Percentiles rank a stretch among this genome's conserved stretches.
Evolutionary conservation across 1,140 invertebrate species (phyloP).

Genomic region (Hermatobates lingyangjiaoensis): DNA sequence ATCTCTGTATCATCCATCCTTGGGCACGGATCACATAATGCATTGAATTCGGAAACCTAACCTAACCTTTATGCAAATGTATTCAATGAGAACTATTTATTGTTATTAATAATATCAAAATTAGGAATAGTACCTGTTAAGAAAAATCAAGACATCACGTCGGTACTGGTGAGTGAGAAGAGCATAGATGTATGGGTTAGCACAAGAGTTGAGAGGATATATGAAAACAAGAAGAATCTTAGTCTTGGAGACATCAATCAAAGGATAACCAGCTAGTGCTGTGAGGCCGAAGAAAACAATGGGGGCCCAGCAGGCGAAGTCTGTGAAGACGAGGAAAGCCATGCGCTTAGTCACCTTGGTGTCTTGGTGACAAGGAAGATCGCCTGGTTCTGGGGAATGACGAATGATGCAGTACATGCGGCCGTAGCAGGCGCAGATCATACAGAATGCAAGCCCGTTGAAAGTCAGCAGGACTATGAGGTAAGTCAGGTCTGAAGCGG

Average conservation of each 20-base stretch:
- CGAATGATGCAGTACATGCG: constrained; percentile 57
- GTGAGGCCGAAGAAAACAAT: constrained; percentile 69
- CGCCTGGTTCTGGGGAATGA: constrained; percentile 5
- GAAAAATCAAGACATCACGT: constrained; percentile 49
- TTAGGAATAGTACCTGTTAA: constrained; percentile 46
- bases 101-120: too few species aligned
- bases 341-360: constrained; percentile 69
- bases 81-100: too few species aligned
- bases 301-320: constrained; percentile 72
- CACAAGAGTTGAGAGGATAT: constrained; percentile 77
- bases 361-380: constrained; percentile 21
- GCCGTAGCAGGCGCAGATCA: constrained; percentile 60
- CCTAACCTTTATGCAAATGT: too few species aligned
- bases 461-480: constrained; percentile 47
- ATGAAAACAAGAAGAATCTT: constrained; percentile 82
- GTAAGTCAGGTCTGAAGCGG: constrained; percentile 30
- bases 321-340: constrained; percentile 66
- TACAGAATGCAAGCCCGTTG: constrained; percentile 51
- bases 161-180: constrained; percentile 74
- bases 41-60: too few species aligned
- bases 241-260: constrained; percentile 66
- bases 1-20: too few species aligned
- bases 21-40: too few species aligned
- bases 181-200: constrained; percentile 81
- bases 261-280: constrained; percentile 52